phyloP scores from a whole-genome alignment of 1,140 invertebrate species.

The Heliconius himera region DNA sequence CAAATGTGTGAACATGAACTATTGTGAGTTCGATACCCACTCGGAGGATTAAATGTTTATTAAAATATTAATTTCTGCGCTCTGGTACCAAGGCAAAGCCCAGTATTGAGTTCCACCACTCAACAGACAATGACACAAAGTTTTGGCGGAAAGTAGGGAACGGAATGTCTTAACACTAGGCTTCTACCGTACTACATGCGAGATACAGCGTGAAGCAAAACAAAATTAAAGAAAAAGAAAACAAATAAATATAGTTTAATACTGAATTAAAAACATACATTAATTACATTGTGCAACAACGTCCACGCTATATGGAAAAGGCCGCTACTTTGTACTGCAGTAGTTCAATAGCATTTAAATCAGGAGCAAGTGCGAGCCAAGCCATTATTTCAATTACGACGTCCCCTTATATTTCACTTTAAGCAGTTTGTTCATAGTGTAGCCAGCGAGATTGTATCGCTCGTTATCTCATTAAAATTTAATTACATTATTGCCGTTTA shows the following conservation, averaged over 20 bases:
- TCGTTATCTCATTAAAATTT: constrained; percentile 11
- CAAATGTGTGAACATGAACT: too few species aligned
- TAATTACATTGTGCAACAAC: background rate
- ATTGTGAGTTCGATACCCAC: too few species aligned
- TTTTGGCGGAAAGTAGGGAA: too few species aligned
- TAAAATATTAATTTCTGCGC: too few species aligned
- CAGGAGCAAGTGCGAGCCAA: constrained; percentile 8
- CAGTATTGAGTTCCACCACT: too few species aligned
- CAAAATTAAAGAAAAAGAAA: too few species aligned
- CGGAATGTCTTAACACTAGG: too few species aligned
- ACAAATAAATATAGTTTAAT: background rate
- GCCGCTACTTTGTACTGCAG: background rate
- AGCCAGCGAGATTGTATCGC: constrained; percentile 8
- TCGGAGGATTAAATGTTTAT: too few species aligned
- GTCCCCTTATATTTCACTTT: constrained; percentile 3
- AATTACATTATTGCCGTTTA: background rate
- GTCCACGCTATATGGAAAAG: background rate
- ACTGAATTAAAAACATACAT: background rate
- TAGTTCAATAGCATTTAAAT: constrained; percentile 14
- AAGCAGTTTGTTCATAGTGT: constrained; percentile 1
- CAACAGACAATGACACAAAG: too few species aligned
- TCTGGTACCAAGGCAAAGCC: too few species aligned
- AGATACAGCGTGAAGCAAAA: too few species aligned
- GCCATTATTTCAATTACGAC: constrained; percentile 11
- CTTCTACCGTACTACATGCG: too few species aligned